These are phyloP conservation scores for Linnaemya vulpina DNA, from an alignment of 2,888 invertebrate genomes.

Conservation along the genomic window DNA sequence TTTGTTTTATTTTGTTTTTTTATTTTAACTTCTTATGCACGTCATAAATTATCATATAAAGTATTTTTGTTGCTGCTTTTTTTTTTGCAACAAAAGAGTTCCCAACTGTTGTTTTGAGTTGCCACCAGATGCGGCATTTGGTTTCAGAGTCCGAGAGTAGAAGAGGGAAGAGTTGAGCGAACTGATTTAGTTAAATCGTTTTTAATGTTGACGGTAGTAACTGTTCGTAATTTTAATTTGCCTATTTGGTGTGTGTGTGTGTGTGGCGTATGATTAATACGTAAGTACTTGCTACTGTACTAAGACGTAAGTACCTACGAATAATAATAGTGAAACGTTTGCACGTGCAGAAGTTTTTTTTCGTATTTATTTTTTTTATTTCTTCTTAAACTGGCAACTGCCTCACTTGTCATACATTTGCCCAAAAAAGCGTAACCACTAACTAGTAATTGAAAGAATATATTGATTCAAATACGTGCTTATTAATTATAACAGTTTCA, in stretches of 20 bases:
- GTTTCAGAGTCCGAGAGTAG: not conserved
- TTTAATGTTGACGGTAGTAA: constrained; percentile 20
- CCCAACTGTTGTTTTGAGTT: constrained; percentile 37
- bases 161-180: constrained; percentile 35
- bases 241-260: not conserved
- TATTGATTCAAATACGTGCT: too few species aligned
- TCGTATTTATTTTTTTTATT: too few species aligned
- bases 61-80: not conserved
- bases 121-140: constrained; percentile 30
- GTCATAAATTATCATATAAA: constrained; percentile 59
- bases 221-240: not conserved
- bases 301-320: too few species aligned
- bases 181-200: constrained; percentile 44
- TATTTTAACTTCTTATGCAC: constrained; percentile 47
- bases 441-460: too few species aligned
- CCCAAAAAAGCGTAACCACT: too few species aligned
- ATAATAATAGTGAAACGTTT: not conserved
- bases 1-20: constrained; percentile 41
- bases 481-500: too few species aligned
- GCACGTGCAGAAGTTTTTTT: too few species aligned
- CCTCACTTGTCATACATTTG: too few species aligned
- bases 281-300: constrained; percentile 40
- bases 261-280: constrained; percentile 58
- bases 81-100: constrained; percentile 18
- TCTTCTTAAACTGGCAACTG: too few species aligned